phyloP scores from a whole-genome alignment of 1,140 invertebrate genomes.

The Stegodyphus mimosarum region DNA sequence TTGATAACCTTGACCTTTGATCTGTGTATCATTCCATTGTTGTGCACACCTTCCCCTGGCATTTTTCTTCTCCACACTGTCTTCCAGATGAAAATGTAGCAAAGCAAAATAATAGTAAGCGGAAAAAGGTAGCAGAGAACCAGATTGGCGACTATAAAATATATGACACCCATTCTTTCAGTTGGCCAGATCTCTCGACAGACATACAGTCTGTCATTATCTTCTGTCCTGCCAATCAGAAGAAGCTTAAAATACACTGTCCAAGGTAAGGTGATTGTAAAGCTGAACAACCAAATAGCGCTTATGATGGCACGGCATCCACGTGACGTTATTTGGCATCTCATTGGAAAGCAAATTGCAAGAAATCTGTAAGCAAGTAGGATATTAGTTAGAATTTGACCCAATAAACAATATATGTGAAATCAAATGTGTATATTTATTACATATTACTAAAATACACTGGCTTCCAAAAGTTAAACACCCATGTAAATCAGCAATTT shows the following conservation, averaged over 20 bases:
- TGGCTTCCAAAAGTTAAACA: too few species aligned
- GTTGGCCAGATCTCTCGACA: slow-evolving; percentile 88
- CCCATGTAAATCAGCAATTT: too few species aligned
- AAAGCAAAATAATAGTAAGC: slow-evolving; percentile 88
- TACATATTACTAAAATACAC: not conserved
- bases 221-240: slow-evolving; percentile 71
- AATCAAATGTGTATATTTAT: not conserved
- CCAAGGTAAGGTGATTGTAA: slow-evolving; percentile 88
- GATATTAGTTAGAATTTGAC: not conserved
- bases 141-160: slow-evolving; percentile 90
- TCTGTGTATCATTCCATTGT: slow-evolving; percentile 79
- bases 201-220: slow-evolving; percentile 69
- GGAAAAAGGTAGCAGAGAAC: slow-evolving; percentile 93
- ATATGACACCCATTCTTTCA: slow-evolving; percentile 80
- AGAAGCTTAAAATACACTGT: slow-evolving; percentile 88
- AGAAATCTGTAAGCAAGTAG: slow-evolving; percentile 78
- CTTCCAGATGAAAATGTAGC: slow-evolving; percentile 93
- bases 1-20: slow-evolving; percentile 79
- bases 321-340: slow-evolving; percentile 88
- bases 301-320: slow-evolving; percentile 86
- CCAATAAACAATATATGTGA: not conserved
- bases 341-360: slow-evolving; percentile 93
- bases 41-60: slow-evolving; percentile 85
- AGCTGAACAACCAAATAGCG: slow-evolving; percentile 90
- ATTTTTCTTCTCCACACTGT: slow-evolving; percentile 88